Base-by-base conservation (phyloP, 2,888 invertebrate genomes). In the Epirrhoe alternata region DNA sequence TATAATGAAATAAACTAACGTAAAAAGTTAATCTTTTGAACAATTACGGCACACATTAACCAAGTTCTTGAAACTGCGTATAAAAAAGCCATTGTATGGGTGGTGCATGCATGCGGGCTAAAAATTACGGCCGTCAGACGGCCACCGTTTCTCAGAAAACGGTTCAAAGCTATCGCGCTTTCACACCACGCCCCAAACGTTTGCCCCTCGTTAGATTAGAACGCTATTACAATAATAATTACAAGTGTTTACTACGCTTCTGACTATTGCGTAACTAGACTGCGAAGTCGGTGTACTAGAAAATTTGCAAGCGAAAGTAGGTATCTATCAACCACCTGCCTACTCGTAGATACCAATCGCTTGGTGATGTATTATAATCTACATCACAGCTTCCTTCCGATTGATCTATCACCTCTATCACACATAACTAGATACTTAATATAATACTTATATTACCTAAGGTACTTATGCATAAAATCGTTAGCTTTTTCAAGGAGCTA, bases 261-360 rank as follows among this genome's bases (percentile, higher is more conserved):
- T 80, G 75, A 77, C 72, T 75, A 75, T 86, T 87, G 77, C 86
- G 79, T 74, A 87, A 86, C 76, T 66, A 64, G 58, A 64, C 68
- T 68, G 69, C 38, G 30, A 50, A 74, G 70, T 75, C 74, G 71
- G 71, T 78, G 80, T 81, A 81, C 77, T 81, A 86, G 84, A 88
- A 85, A 88, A 89, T 86, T 87, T 82, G 87, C 87, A 79, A 86
- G 88, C 90, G 90, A 90, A 90, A 90, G 90, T 88, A 69, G 66
- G 66, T 56, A 61, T 45, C 12, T 60, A 38, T 16, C 54, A 49
- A 51, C 58, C 17, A 50, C 58, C 52, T 61, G 80, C 77, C 74
- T 74, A 76, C 75, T 72, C 66, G 74, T 72, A 72, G 38, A 24
- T 42, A 12, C 58, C 60, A 61, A 64, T 38, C 53, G 55, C 56